A percentile compares a stretch with the other conserved stretches of the same genome.
phyloP scores from a whole-genome alignment of 1,140 invertebrate species.

The Zelostemma sp. region DNA sequence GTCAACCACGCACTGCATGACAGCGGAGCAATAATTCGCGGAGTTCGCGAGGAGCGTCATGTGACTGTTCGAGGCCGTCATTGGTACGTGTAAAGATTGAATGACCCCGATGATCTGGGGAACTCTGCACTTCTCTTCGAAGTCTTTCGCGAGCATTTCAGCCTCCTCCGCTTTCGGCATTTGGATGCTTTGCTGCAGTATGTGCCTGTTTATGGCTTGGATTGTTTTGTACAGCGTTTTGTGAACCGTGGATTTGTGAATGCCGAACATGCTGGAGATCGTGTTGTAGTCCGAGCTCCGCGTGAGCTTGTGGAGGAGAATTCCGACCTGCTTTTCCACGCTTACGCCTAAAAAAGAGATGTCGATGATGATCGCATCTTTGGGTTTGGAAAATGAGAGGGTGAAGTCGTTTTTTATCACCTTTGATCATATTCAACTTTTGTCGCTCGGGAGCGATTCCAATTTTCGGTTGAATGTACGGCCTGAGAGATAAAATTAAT shows the following conservation, averaged over 20 bases:
- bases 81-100: conserved; percentile 46
- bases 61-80: conserved; percentile 26
- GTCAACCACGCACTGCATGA: conserved; percentile 51
- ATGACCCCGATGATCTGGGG: conserved; percentile 49
- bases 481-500: conserved; percentile 27
- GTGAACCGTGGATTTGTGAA: conserved; percentile 52
- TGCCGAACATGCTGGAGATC: conserved; percentile 48
- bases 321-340: conserved; percentile 38
- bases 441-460: conserved; percentile 34
- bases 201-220: conserved; percentile 38
- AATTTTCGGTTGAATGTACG: conserved; percentile 39
- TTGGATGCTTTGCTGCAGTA: conserved; percentile 42
- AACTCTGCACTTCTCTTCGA: conserved; percentile 41
- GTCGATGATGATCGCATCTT: too few species aligned
- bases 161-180: conserved; percentile 49
- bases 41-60: conserved; percentile 46
- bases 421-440: conserved; percentile 45
- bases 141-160: conserved; percentile 26
- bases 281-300: conserved; percentile 36
- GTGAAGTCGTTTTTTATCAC: too few species aligned
- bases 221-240: conserved; percentile 50
- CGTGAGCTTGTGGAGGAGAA: conserved; percentile 31
- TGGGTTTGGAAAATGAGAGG: too few species aligned
- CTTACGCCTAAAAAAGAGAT: conserved; percentile 38
- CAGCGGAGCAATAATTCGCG: conserved; percentile 43